Evolutionary conservation across 2,888 invertebrate species (phyloP), one percentile per base, ranked within the genome.

Genomic region (Yponomeuta sedellus): DNA sequence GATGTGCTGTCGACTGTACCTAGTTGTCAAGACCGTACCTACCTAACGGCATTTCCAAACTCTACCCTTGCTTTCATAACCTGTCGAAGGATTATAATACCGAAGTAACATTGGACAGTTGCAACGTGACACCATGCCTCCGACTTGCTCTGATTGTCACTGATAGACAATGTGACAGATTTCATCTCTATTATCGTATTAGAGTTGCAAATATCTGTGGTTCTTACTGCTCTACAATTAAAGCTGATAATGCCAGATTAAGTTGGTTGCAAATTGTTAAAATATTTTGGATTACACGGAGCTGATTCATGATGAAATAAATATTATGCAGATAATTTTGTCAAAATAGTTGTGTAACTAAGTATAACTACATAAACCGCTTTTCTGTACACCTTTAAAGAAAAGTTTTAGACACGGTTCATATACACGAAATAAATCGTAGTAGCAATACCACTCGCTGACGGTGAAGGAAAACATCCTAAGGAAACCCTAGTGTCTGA

Each of bases 161-260:
- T 62, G 34, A 62, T 34, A 62, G 62, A 62, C 62, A 62, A 62
- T 39, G 34, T 62, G 62, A 62, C 62, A 62, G 62, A 62, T 62
- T 62, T 62, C 62, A 34, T 62, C 62, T 39, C 40, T 40, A 62
- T 62, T 39, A 62, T 34, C 59, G 25, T 59, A 10, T 20, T 20
- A 11, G 59, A 19, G 25, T 59, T 59, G 59, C 59, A 20, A 59
- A 59, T 59, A 20, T 52, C 44, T 3, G 44, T 52, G 16, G 44
- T 16, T 52, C 44, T 12, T 52, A 52, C 16, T 52, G 12, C 44
- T 52, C 3, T 52, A 12, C 16, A 16, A 16, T 52, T 52, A 52
- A 16, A 52, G 44, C 16, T 16, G 12, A 16, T 5, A 16, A 16
- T 52, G 16, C 44, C 12, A 52, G 44, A 34, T 34, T 34, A 0